These are phyloP conservation scores for Lucinisca nassula DNA, from an alignment of 2,888 invertebrate genomes.

Conservation along the genomic window DNA sequence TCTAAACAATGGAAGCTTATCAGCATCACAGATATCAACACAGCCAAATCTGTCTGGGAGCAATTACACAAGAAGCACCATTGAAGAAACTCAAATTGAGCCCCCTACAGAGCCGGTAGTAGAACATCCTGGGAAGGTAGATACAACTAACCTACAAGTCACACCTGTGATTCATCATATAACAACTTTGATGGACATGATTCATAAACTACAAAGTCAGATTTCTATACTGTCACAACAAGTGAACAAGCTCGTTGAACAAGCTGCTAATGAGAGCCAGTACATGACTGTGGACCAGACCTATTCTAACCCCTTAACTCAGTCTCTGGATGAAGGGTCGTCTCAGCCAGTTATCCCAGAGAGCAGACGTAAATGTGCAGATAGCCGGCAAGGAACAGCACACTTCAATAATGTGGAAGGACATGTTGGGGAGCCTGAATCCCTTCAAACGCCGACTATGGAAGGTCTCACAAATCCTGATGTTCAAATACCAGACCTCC, in stretches of 20 bases:
- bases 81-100: not conserved
- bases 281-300: not conserved
- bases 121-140: not conserved
- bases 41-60: not conserved
- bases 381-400: too few species aligned
- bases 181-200: not conserved
- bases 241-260: not conserved
- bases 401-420: not conserved
- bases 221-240: not conserved
- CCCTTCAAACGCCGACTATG: not conserved
- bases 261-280: not conserved
- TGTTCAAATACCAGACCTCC: not conserved
- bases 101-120: not conserved
- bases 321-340: not conserved
- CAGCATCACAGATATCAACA: not conserved
- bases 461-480: not conserved
- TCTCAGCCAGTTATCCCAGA: not conserved
- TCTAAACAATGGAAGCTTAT: not conserved
- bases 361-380: too few species aligned
- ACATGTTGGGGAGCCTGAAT: not conserved
- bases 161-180: not conserved
- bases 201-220: not conserved
- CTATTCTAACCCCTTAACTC: not conserved
- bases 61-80: not conserved
- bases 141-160: not conserved